Percentiles rank a stretch among this genome's conserved stretches.
Evolutionary conservation across 2,888 invertebrate species (phyloP).

Genomic region (Macrophya alboannulata): DNA sequence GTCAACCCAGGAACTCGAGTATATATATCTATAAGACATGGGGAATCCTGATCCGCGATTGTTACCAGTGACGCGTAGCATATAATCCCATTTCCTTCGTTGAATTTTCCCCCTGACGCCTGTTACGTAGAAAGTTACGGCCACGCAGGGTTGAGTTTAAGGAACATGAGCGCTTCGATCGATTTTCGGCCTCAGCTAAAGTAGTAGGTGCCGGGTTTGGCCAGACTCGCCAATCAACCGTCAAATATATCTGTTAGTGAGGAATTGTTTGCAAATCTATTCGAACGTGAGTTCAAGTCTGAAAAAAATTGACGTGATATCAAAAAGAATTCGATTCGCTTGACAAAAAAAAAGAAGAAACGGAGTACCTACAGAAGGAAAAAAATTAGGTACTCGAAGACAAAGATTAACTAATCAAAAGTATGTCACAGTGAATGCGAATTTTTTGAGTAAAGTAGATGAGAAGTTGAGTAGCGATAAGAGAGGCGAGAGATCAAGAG

Average conservation of each 20-base stretch:
- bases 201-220: constrained; percentile 15
- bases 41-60: constrained; percentile 12
- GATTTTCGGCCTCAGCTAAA: not conserved
- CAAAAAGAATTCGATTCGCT: not conserved
- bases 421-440: not conserved
- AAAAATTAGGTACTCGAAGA: no score
- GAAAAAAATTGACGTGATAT: not conserved
- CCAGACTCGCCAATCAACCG: constrained; percentile 3
- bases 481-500: not conserved
- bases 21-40: not conserved
- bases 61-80: constrained; percentile 32
- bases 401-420: not conserved
- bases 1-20: not conserved
- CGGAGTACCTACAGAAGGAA: no score
- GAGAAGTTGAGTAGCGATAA: not conserved
- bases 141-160: constrained; percentile 15
- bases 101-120: constrained; percentile 26
- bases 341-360: not conserved
- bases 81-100: constrained; percentile 12
- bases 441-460: not conserved
- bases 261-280: not conserved
- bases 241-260: not conserved
- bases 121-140: constrained; percentile 42
- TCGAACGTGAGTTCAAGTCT: not conserved
- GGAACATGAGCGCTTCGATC: constrained; percentile 10